Percentiles rank a stretch among this genome's conserved stretches.
These are phyloP conservation scores for Caenorhabditis doughertyi DNA, from an alignment of 2,888 invertebrate genomes.

Conservation along the genomic window DNA sequence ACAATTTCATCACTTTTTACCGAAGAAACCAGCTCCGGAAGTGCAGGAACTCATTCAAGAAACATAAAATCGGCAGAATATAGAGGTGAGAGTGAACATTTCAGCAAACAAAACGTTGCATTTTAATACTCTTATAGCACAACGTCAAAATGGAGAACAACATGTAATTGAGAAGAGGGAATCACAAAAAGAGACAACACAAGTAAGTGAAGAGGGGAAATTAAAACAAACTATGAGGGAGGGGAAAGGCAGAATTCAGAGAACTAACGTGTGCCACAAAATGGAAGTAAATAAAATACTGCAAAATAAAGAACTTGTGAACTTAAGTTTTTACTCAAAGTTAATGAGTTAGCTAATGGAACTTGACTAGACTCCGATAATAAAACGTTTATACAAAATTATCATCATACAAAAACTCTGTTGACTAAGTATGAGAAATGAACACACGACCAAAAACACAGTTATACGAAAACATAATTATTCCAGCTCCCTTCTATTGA, in stretches of 20 bases:
- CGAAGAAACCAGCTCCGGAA: conserved; percentile 31
- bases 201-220: conserved; percentile 8
- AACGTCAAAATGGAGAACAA: conserved; percentile 22
- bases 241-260: too few relatives aligned
- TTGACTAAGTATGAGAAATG: too few relatives aligned
- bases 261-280: too few relatives aligned
- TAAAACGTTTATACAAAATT: too few relatives aligned
- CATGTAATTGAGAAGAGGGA: conserved; percentile 8
- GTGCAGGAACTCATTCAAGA: conserved; percentile 22
- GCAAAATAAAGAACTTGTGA: neutral
- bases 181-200: conserved; percentile 14
- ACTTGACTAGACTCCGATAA: too few relatives aligned
- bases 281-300: neutral
- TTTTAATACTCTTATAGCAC: conserved; percentile 33
- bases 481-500: conserved; percentile 25
- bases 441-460: too few relatives aligned
- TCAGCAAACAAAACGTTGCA: neutral
- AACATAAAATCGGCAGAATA: conserved; percentile 29
- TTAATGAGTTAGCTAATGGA: too few relatives aligned
- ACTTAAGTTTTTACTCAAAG: too few relatives aligned
- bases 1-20: conserved; percentile 23
- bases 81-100: conserved; percentile 6
- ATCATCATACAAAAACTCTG: too few relatives aligned
- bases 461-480: neutral
- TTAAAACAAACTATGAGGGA: neutral